A percentile compares a stretch with the other conserved stretches of the same genome.
Evolutionary conservation across 2,888 invertebrate species (phyloP).

Genomic region (Emmelina monodactyla): DNA sequence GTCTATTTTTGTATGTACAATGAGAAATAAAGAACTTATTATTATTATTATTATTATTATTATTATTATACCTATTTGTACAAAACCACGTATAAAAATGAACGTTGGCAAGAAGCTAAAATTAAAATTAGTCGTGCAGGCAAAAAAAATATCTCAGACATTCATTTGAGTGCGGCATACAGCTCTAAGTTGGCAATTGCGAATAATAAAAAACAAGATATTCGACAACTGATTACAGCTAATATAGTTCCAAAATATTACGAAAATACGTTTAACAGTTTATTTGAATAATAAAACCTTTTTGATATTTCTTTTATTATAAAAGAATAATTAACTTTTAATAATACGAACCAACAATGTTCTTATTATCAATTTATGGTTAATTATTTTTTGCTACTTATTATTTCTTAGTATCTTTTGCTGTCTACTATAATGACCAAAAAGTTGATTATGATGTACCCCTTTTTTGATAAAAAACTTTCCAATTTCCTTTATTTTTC

Average conservation of each 20-base stretch:
- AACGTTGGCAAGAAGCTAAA: not conserved
- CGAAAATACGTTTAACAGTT: conserved; percentile 9
- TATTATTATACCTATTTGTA: too few relatives aligned
- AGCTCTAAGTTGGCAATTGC: conserved; percentile 12
- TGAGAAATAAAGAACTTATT: too few relatives aligned
- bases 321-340: too few relatives aligned
- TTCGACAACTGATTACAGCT: conserved; percentile 9
- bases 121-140: conserved; percentile 12
- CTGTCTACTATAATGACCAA: too few relatives aligned
- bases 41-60: too few relatives aligned
- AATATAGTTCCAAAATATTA: conserved; percentile 13
- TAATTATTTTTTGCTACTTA: too few relatives aligned
- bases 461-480: conserved; percentile 6
- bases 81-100: not conserved
- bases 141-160: conserved; percentile 11
- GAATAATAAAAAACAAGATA: conserved; percentile 13
- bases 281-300: conserved; percentile 10
- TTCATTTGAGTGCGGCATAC: conserved; percentile 9
- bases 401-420: too few relatives aligned
- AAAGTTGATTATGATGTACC: conserved; percentile 4
- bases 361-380: too few relatives aligned
- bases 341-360: too few relatives aligned
- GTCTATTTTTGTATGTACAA: too few relatives aligned
- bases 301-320: too few relatives aligned
- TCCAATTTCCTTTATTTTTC: conserved; percentile 4